These are phyloP conservation scores for Therioaphis trifolii DNA, from an alignment of 2,888 invertebrate species.

Conservation along the genomic window DNA sequence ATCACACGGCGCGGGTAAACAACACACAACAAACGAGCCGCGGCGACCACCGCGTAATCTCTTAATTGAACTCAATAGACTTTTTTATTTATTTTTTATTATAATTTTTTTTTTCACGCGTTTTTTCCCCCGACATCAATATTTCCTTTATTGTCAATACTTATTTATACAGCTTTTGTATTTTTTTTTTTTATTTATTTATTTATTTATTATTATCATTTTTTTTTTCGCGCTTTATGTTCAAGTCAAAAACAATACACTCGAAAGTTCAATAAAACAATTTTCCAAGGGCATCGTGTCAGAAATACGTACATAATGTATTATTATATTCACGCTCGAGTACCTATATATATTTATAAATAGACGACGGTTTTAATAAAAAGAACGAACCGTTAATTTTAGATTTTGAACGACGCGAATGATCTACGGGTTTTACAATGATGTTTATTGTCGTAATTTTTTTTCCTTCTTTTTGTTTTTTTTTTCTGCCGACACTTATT, in stretches of 20 bases:
- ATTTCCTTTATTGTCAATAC: no score
- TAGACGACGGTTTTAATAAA: no score
- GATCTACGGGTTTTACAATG: no score
- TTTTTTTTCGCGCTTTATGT: neutral
- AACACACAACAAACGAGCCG: neutral
- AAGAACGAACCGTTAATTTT: slow-evolving; percentile 9
- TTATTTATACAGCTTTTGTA: no score
- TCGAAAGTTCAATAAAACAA: slow-evolving; percentile 28
- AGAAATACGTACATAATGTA: no score
- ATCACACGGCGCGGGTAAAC: neutral
- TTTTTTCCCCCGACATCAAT: no score
- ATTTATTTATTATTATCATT: no score
- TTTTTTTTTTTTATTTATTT: neutral
- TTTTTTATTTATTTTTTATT: neutral
- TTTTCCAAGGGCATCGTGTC: neutral
- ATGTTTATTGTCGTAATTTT: no score
- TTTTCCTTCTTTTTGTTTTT: no score
- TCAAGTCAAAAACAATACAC: neutral
- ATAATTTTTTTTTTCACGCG: neutral
- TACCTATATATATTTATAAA: no score
- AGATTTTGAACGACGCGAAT: no score
- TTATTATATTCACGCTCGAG: neutral
- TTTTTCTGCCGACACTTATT: no score
- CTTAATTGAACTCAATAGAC: neutral
- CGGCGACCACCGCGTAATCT: neutral